A percentile compares a stretch with the other conserved stretches of the same genome.
These are phyloP conservation scores for Drosophila conformis DNA, from an alignment of 2,888 invertebrate species.

Conservation along the genomic window DNA sequence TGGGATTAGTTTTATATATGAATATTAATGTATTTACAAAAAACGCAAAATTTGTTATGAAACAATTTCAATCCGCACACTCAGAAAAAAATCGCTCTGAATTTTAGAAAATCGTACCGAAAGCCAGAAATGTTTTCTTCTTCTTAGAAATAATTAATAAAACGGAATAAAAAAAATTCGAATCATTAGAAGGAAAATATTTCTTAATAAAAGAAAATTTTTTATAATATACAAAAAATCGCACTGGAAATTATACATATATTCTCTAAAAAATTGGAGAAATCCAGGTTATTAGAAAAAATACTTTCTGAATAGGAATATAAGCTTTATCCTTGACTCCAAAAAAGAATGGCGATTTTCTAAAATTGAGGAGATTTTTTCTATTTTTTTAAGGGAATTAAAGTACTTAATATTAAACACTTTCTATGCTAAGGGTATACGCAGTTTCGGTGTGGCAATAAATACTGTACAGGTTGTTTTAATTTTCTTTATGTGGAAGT, in stretches of 20 bases:
- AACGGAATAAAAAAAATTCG: background rate
- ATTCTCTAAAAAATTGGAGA: too few relatives aligned
- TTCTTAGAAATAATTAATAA: background rate
- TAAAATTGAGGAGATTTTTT: background rate
- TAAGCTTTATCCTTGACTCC: too few relatives aligned
- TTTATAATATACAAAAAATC: too few relatives aligned
- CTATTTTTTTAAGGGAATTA: background rate
- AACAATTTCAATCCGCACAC: background rate
- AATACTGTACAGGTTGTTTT: background rate
- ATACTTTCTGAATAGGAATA: too few relatives aligned
- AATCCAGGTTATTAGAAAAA: too few relatives aligned
- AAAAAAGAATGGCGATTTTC: background rate
- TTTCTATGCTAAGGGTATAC: conserved; percentile 9
- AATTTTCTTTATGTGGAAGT: conserved; percentile 31
- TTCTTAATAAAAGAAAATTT: background rate
- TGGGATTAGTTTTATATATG: background rate
- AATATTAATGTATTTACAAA: background rate
- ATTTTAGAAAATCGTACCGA: background rate
- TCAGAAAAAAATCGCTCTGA: background rate
- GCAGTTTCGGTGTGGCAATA: conserved; percentile 10
- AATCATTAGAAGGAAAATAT: background rate
- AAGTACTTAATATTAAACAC: background rate
- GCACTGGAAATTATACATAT: too few relatives aligned
- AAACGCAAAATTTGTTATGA: background rate
- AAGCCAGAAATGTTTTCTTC: background rate